Evolutionary conservation across 2,888 invertebrate genomes (phyloP).

Genomic region (Cheilosia soror): DNA sequence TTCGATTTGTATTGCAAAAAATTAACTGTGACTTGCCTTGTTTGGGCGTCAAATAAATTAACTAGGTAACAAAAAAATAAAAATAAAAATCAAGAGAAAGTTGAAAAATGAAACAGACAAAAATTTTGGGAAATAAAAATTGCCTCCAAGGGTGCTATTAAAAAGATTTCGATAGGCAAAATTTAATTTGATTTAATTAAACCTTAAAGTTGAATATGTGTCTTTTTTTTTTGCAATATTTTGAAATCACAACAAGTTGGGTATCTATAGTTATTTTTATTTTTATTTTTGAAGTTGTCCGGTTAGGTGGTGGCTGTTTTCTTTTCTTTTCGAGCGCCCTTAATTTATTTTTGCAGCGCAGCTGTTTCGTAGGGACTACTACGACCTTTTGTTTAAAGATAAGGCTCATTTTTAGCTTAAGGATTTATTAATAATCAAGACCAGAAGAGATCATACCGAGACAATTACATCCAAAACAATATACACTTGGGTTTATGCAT

Average conservation of each 20-base stretch:
- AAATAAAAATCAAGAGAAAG: conserved; percentile 21
- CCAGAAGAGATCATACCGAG: too few species aligned
- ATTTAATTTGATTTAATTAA: background rate
- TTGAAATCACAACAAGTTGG: background rate
- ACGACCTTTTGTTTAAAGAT: too few species aligned
- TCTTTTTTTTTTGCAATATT: background rate
- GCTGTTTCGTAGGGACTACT: too few species aligned
- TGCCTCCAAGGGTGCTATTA: conserved; percentile 1
- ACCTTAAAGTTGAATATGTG: background rate
- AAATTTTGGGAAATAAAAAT: background rate
- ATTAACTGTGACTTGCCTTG: background rate
- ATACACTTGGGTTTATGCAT: too few species aligned
- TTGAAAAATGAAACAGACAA: background rate
- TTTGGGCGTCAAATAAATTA: background rate
- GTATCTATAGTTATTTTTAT: background rate
- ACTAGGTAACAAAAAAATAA: background rate
- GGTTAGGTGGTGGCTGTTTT: too few species aligned
- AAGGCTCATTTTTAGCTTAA: too few species aligned
- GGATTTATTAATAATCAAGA: too few species aligned
- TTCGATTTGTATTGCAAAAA: conserved; percentile 5
- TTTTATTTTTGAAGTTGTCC: background rate
- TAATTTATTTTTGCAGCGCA: too few species aligned
- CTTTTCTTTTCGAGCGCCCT: too few species aligned
- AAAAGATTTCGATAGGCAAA: background rate
- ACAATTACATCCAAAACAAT: too few species aligned